Base-by-base conservation (phyloP, 2,797 vertebrate species). In the Parauchenoglanis ngamensis region DNA sequence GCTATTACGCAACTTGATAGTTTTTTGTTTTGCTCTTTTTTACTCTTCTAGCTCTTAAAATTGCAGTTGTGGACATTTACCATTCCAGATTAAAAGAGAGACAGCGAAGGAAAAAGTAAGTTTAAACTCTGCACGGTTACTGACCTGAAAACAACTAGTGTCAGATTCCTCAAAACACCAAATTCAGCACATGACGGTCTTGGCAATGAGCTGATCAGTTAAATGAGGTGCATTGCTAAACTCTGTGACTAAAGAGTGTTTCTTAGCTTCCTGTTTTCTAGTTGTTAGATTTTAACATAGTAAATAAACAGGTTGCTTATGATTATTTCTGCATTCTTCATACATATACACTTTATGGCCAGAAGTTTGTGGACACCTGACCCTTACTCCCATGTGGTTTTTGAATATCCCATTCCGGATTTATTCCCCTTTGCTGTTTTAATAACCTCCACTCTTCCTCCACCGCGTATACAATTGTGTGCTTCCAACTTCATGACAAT, bases 41-140 rank as follows among this genome's bases (percentile, higher is more conserved):
- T 40, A 3, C 35, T 91, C 68, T 95, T 93, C 83, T 94, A 99
- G 98, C 98, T 67, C 95, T 99, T 92, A 99, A 99, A 95, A 97
- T 98, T 89, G 96, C 98, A 21, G 98, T 99, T 57, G 98, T 99
- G 83, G 98, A 99, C 92, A 99, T 99, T 89, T 99, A 99, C 94
- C 98, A 99, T 90, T 99, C 98, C 90, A 96, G 98, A 92, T 92
- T 99, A 94, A 99, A 97, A 92, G 98, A 99, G 88, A 96, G 98
- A 90, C 98, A 99, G 90, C 95, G 98, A 87, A 96, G 98, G 90
- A 99, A 99, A 95, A 99, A 97, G 98, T 99, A 95, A 94, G 98
- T 97, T 89, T 10, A 83, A 52, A 57, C 67, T 2, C 54, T 61
- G 15, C 7, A 57, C 2, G 8, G 21, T 13, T 59, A 21, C 54